Percentiles rank a stretch among this genome's conserved stretches.
Conservation (phyloP, 2,113 vertebrate species). For the Sakesphorus luctuosus region DNA sequence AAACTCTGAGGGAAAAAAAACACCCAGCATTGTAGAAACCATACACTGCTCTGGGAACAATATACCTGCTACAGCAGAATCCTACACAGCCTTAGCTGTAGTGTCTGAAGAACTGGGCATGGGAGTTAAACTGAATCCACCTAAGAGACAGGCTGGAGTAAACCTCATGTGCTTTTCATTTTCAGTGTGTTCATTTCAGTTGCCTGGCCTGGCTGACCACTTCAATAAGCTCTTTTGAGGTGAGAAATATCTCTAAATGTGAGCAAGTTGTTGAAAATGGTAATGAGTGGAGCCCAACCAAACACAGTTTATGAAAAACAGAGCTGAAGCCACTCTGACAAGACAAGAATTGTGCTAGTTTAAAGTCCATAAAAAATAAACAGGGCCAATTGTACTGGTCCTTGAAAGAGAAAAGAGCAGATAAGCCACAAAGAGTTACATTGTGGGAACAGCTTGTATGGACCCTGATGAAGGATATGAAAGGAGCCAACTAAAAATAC, state of each 20-base stretch:
- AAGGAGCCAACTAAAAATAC: conserved; percentile 20
- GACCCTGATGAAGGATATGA: conserved; percentile 11
- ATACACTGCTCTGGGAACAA: not conserved
- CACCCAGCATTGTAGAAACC: not conserved
- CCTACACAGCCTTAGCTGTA: not conserved
- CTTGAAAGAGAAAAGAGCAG: conserved; percentile 34
- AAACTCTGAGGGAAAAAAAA: not conserved
- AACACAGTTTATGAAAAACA: not conserved
- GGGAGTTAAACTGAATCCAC: not conserved
- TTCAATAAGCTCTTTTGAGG: not conserved
- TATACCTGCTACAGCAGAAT: not conserved
- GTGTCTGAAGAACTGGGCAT: not conserved
- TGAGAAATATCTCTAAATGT: not conserved
- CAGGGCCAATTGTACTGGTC: not conserved
- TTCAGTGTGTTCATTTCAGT: not conserved
- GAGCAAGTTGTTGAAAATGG: not conserved
- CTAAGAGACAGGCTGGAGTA: not conserved
- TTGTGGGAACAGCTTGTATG: conserved; percentile 21
- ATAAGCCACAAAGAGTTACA: conserved; percentile 9
- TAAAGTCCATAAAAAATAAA: not conserved
- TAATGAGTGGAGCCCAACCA: not conserved
- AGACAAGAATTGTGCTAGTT: not conserved
- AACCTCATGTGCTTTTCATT: not conserved
- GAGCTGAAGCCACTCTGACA: not conserved
- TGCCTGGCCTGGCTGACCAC: not conserved